Conservation (phyloP, 2,113 vertebrate species). For the Triplophysa siluroides region DNA sequence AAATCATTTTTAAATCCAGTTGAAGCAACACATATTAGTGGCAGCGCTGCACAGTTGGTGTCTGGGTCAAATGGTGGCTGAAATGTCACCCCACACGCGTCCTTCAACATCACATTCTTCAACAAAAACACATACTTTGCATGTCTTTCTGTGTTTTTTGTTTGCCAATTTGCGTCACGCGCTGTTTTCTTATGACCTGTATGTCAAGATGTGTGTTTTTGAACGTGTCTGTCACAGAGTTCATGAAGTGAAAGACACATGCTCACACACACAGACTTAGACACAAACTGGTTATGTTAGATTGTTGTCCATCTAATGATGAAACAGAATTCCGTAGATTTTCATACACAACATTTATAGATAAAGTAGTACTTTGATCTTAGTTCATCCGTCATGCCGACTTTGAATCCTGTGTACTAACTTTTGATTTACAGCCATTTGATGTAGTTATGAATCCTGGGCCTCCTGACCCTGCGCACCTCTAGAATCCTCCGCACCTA, state of each 20-base stretch:
- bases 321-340: conserved; percentile 16
- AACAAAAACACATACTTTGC: conserved; percentile 11
- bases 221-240: conserved; percentile 32
- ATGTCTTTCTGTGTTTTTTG: conserved; percentile 39
- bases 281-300: conserved; percentile 41
- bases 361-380: neutral
- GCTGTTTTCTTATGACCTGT: neutral
- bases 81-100: neutral
- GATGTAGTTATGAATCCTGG: too few species aligned
- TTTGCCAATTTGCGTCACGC: conserved; percentile 37
- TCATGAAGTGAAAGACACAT: conserved; percentile 17
- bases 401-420: neutral
- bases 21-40: neutral
- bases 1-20: neutral
- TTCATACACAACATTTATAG: neutral
- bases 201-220: conserved; percentile 38
- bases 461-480: too few species aligned
- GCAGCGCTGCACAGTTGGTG: neutral
- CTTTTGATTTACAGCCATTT: too few species aligned
- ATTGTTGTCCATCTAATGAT: conserved; percentile 14
- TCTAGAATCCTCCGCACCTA: too few species aligned
- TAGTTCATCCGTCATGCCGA: neutral
- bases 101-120: neutral
- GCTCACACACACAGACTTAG: conserved; percentile 20
- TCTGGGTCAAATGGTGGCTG: neutral